Evolutionary conservation across 2,888 invertebrate genomes (phyloP).

Genomic region (Caenorhabditis sp.): DNA sequence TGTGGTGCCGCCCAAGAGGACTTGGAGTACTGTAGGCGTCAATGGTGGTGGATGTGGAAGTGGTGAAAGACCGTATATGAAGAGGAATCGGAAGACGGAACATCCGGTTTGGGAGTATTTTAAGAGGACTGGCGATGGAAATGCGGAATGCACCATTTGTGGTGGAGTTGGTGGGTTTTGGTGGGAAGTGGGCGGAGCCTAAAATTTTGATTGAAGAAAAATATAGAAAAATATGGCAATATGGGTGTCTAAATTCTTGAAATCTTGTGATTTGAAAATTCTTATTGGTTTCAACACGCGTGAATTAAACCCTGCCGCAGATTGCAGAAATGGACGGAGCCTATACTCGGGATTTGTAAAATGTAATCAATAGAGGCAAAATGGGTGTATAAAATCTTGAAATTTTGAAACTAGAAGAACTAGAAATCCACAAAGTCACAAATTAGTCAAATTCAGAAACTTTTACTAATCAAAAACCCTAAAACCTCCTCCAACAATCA

Average conservation of each 20-base stretch:
- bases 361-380: neutral
- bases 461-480: too few relatives aligned
- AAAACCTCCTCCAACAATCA: neutral
- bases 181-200: neutral
- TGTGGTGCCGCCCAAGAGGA: neutral
- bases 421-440: too few relatives aligned
- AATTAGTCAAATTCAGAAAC: neutral
- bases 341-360: too few relatives aligned
- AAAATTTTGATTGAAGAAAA: neutral
- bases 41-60: neutral
- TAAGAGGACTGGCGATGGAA: constrained; percentile 56
- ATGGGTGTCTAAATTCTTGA: too few relatives aligned
- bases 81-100: constrained; percentile 57
- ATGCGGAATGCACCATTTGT: constrained; percentile 58
- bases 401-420: too few relatives aligned
- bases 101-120: constrained; percentile 62
- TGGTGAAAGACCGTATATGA: constrained; percentile 51
- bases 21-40: neutral
- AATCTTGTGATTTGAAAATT: too few relatives aligned
- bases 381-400: too few relatives aligned
- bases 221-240: neutral
- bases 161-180: constrained; percentile 38
- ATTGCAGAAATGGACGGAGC: too few relatives aligned
- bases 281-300: too few relatives aligned
- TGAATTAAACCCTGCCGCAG: too few relatives aligned